Percentiles rank a stretch among this genome's conserved stretches.
Evolutionary conservation across 2,888 invertebrate genomes (phyloP).

Genomic region (Oligia strigilis): DNA sequence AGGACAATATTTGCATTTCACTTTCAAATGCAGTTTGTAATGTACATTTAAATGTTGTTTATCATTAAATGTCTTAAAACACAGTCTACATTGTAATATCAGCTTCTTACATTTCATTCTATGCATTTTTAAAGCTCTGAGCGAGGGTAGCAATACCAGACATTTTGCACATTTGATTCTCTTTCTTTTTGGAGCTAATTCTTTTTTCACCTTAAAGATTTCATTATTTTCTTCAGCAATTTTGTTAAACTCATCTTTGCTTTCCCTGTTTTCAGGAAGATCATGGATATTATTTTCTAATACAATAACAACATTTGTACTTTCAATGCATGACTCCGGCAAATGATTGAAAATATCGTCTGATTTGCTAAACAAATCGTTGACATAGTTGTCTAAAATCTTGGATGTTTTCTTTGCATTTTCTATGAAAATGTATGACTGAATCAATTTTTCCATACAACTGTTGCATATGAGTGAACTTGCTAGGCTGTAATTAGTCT

Average conservation of each 20-base stretch:
- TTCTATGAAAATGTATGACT: slow-evolving; percentile 56
- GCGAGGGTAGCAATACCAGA: slow-evolving; percentile 17
- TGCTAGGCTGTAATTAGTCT: slow-evolving; percentile 30
- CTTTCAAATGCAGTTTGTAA: slow-evolving; percentile 32
- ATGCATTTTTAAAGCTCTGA: slow-evolving; percentile 33
- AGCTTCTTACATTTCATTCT: slow-evolving; percentile 26
- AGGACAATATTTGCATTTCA: slow-evolving; percentile 48
- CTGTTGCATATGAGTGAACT: slow-evolving; percentile 46
- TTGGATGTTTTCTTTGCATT: slow-evolving; percentile 26
- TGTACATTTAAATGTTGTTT: slow-evolving; percentile 33
- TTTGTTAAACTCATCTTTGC: neutral
- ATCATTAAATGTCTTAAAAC: slow-evolving; percentile 38
- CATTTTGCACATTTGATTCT: slow-evolving; percentile 43
- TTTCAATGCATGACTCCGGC: slow-evolving; percentile 23
- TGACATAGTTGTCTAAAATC: slow-evolving; percentile 36
- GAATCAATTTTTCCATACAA: slow-evolving; percentile 49
- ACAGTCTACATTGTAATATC: slow-evolving; percentile 19
- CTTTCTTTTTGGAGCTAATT: slow-evolving; percentile 1
- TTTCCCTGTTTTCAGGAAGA: neutral
- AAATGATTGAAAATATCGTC: slow-evolving; percentile 42
- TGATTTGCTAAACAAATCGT: slow-evolving; percentile 44
- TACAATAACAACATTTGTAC: slow-evolving; percentile 49
- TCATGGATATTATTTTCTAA: slow-evolving; percentile 35
- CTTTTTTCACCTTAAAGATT: neutral
- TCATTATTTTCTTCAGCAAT: slow-evolving; percentile 2